These are phyloP conservation scores for Pterostichus madidus DNA, from an alignment of 2,888 invertebrate genomes.

Conservation along the genomic window DNA sequence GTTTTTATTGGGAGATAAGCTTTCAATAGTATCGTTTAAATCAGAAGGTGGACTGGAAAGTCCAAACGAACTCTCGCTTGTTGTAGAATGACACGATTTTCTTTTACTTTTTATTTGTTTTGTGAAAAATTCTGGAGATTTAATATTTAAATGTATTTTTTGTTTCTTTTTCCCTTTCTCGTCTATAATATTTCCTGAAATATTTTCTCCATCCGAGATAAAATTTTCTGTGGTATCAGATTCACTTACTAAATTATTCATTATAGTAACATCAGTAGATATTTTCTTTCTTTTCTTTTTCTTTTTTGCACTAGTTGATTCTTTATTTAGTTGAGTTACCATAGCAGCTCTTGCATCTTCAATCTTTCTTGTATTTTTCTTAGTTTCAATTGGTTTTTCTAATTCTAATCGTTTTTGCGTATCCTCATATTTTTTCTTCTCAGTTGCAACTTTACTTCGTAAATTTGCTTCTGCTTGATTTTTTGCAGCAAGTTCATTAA, in stretches of 20 bases:
- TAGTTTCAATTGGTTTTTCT: constrained; percentile 72
- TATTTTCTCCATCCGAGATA: constrained; percentile 14
- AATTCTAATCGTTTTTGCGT: constrained; percentile 69
- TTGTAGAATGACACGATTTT: not conserved
- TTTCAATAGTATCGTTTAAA: not conserved
- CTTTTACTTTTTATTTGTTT: not conserved
- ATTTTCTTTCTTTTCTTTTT: constrained; percentile 69
- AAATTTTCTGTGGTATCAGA: constrained; percentile 40
- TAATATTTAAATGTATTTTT: constrained; percentile 12
- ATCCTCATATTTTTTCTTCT: constrained; percentile 70
- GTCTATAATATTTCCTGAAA: not conserved
- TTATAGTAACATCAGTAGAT: constrained; percentile 46
- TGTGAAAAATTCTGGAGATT: not conserved
- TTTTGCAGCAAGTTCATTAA: constrained; percentile 68
- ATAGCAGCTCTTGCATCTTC: constrained; percentile 77
- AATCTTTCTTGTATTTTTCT: constrained; percentile 75
- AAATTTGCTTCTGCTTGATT: constrained; percentile 33
- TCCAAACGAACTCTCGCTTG: not conserved
- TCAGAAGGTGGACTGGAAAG: not conserved
- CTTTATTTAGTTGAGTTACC: constrained; percentile 73
- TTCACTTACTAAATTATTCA: not conserved
- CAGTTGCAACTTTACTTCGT: constrained; percentile 73
- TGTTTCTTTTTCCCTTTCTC: constrained; percentile 24
- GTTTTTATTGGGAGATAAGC: not conserved
- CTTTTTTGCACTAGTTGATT: constrained; percentile 61